Evolutionary conservation across 2,888 invertebrate genomes (phyloP).

Genomic region (Sipunculus nudus): DNA sequence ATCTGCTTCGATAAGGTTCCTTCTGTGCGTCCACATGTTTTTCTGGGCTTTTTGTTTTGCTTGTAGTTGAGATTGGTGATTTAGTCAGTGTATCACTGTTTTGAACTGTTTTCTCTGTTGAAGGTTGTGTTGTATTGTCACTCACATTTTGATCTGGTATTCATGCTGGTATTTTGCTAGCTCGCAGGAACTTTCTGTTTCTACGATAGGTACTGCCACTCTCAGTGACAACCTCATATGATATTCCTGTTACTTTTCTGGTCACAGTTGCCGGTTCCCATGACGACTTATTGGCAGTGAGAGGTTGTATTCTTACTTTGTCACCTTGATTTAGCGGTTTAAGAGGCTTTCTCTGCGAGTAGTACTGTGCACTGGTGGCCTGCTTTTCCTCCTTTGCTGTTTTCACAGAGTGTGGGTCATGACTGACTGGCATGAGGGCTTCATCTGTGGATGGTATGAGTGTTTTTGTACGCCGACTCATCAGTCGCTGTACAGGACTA

Average conservation of each 20-base stretch:
- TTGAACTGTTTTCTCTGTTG: too few relatives aligned
- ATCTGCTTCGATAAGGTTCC: too few relatives aligned
- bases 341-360: neutral
- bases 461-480: neutral
- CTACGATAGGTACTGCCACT: neutral
- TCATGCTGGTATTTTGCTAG: neutral
- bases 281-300: neutral
- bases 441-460: neutral
- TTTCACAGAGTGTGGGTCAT: neutral
- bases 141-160: too few relatives aligned
- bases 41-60: too few relatives aligned
- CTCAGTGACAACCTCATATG: neutral
- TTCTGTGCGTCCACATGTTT: too few relatives aligned
- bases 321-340: neutral
- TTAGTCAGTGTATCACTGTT: too few relatives aligned
- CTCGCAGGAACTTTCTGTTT: conserved; percentile 5
- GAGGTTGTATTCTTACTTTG: neutral
- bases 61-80: too few relatives aligned
- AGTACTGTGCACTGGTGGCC: neutral
- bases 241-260: neutral
- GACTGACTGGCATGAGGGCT: neutral
- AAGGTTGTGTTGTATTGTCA: too few relatives aligned
- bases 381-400: neutral
- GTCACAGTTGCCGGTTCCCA: neutral
- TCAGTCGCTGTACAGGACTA: neutral